Percentiles rank a stretch among this genome's conserved stretches.
These are phyloP conservation scores for Pedicia rivosa DNA, from an alignment of 2,888 invertebrate genomes.

Conservation along the genomic window DNA sequence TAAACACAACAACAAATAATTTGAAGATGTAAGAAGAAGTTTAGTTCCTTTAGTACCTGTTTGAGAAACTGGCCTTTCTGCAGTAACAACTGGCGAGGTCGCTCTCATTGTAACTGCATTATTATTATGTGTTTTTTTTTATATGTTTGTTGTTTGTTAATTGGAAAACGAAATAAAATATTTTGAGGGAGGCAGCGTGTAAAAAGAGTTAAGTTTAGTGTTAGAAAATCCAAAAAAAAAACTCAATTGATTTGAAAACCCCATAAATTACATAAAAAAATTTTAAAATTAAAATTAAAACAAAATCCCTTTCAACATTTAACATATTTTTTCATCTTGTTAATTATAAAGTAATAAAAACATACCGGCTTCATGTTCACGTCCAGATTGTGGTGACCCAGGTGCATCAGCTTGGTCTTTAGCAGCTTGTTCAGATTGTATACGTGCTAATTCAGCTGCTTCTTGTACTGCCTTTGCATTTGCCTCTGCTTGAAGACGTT, in stretches of 20 bases:
- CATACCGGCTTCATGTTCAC: slow-evolving; percentile 25
- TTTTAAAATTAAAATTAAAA: not conserved
- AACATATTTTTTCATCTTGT: too few species aligned
- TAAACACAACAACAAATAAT: too few species aligned
- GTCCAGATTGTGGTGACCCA: slow-evolving; percentile 20
- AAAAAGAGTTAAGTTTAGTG: too few species aligned
- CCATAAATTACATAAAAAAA: not conserved
- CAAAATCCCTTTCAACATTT: too few species aligned
- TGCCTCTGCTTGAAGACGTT: slow-evolving; percentile 39
- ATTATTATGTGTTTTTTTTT: too few species aligned
- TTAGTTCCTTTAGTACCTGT: too few species aligned
- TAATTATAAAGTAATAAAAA: slow-evolving; percentile 1
- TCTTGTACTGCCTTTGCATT: slow-evolving; percentile 37
- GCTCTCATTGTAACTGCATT: slow-evolving; percentile 16
- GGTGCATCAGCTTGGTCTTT: slow-evolving; percentile 26
- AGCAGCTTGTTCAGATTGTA: slow-evolving; percentile 23
- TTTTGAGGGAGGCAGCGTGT: too few species aligned
- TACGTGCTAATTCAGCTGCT: slow-evolving; percentile 30
- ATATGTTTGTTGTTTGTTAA: too few species aligned
- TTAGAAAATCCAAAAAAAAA: too few species aligned
- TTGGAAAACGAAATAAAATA: too few species aligned
- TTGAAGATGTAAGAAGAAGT: too few species aligned
- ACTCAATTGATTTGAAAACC: not conserved
- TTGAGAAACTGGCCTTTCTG: slow-evolving; percentile 16
- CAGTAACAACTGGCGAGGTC: slow-evolving; percentile 15